These are phyloP conservation scores for Elephas maximus DNA, from an alignment of 2,113 vertebrate genomes.

Conservation along the genomic window DNA sequence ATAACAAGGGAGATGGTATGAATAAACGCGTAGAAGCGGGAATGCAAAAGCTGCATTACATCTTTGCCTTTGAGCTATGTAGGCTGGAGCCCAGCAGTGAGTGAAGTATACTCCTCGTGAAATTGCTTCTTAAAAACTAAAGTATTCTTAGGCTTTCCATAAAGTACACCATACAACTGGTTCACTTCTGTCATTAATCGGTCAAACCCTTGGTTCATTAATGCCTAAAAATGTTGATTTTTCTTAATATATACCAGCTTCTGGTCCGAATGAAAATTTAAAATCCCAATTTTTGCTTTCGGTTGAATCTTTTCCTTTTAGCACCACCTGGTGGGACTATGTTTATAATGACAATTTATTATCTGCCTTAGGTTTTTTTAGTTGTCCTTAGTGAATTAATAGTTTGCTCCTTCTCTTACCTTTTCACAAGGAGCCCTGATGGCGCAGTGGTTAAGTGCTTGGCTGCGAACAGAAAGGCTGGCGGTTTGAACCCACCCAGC, in stretches of 20 bases:
- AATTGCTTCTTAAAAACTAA: conserved; percentile 33
- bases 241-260: conserved; percentile 16
- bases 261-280: conserved; percentile 3
- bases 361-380: background rate
- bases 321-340: conserved; percentile 42
- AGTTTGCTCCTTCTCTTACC: background rate
- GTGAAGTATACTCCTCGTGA: background rate
- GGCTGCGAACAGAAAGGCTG: background rate
- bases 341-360: background rate
- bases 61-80: background rate
- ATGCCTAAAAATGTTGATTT: background rate
- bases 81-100: conserved; percentile 32
- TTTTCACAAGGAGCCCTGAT: background rate
- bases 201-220: conserved; percentile 25
- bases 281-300: background rate
- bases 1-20: background rate
- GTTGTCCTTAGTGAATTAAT: conserved; percentile 13
- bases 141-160: background rate
- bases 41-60: too few species aligned
- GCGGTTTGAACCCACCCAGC: background rate
- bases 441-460: background rate
- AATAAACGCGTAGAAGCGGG: background rate
- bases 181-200: background rate
- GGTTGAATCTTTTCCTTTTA: conserved; percentile 53
- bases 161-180: background rate